A percentile compares a stretch with the other conserved stretches of the same genome.
Evolutionary conservation across 1,140 invertebrate genomes (phyloP).

Genomic region (Brachionus sp.): DNA sequence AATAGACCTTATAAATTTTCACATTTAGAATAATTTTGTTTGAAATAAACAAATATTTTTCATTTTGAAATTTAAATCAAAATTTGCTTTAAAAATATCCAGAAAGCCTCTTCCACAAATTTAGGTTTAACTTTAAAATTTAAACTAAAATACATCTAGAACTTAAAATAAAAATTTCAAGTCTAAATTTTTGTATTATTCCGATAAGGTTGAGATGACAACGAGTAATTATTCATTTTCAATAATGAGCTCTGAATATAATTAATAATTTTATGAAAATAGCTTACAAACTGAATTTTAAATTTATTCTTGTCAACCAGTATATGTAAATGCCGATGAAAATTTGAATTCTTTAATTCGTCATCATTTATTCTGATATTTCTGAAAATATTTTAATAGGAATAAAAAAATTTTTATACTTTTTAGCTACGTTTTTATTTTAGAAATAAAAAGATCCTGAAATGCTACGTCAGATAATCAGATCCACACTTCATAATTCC

Average conservation of each 20-base stretch:
- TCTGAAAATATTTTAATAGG: background rate
- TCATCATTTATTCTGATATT: background rate
- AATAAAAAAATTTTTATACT: background rate
- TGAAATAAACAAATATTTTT: background rate
- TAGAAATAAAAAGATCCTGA: background rate
- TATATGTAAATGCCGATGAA: background rate
- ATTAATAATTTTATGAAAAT: slow-evolving; percentile 32
- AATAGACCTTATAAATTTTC: background rate
- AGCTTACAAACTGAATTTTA: background rate
- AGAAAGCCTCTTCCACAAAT: background rate
- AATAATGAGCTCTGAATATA: background rate
- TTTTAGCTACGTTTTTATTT: background rate
- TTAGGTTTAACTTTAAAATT: too few relatives aligned
- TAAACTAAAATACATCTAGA: background rate
- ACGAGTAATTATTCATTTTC: background rate
- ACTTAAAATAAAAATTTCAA: background rate
- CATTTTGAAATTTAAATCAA: background rate
- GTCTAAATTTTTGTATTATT: background rate
- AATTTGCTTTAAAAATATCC: background rate
- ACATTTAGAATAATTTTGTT: background rate
- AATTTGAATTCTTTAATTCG: background rate
- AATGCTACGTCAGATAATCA: background rate
- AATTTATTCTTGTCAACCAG: background rate
- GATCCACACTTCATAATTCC: background rate
- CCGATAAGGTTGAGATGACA: slow-evolving; percentile 33